These are phyloP conservation scores for Spondyliosoma cantharus DNA, from an alignment of 2,797 vertebrate species.

Conservation along the genomic window DNA sequence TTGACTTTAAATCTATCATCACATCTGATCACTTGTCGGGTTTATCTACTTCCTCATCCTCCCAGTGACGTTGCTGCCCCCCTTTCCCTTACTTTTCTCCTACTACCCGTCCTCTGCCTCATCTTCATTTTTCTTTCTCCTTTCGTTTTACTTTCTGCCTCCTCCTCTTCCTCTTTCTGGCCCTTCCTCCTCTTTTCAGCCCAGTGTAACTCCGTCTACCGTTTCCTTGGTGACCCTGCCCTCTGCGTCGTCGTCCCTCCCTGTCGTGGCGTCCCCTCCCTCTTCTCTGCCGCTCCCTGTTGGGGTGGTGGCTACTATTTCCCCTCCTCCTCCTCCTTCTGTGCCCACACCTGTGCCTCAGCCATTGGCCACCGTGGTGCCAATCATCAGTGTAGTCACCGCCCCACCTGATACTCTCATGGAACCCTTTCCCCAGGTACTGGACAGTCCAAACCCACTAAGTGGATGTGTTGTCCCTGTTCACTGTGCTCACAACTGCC, in stretches of 20 bases:
- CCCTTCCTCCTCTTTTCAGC: conserved; percentile 79
- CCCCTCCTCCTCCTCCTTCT: conserved; percentile 74
- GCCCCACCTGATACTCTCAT: conserved; percentile 86
- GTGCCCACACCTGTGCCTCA: conserved; percentile 85
- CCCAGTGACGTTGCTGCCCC: conserved; percentile 34
- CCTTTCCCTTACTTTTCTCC: conserved; percentile 13
- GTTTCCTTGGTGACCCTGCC: conserved; percentile 77
- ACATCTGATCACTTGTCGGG: conserved; percentile 23
- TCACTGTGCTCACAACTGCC: conserved; percentile 6
- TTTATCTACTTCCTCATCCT: conserved; percentile 41
- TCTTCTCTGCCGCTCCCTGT: conserved; percentile 68
- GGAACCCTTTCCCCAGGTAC: conserved; percentile 93
- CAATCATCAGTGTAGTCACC: conserved; percentile 91
- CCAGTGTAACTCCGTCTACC: conserved; percentile 79
- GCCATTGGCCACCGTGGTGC: conserved; percentile 88
- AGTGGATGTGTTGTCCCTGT: conserved; percentile 33
- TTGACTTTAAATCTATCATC: conserved; percentile 14
- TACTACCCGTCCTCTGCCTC: conserved; percentile 26
- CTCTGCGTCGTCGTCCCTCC: conserved; percentile 82
- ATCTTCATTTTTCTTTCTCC: conserved; percentile 23
- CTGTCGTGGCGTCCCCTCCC: conserved; percentile 83
- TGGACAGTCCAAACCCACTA: conserved; percentile 45
- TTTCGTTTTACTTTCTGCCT: conserved; percentile 28
- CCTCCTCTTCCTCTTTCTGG: conserved; percentile 75
- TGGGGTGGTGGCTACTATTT: conserved; percentile 64